Evolutionary conservation across 2,797 vertebrate genomes (phyloP), one percentile per base, ranked within the genome.

Genomic region (Chaetophractus vellerosus): DNA sequence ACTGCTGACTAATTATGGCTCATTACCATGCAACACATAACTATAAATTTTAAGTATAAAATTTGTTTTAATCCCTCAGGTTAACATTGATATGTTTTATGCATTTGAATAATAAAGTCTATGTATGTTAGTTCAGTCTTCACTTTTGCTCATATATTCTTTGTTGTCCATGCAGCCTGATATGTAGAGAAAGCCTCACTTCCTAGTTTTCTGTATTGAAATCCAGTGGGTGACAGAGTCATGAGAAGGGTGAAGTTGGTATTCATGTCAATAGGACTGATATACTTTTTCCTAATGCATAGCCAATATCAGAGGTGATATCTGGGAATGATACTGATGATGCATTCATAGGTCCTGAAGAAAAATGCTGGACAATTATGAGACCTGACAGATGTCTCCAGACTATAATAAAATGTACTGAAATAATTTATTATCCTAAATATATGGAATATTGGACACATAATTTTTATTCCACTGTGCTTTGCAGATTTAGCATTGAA

Each of bases 401-500:
- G 48, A 82, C 9, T 66, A 26, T 26, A 88, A 26, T 18, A 61
- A 81, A 84, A 95, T 75, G 10, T 59, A 36, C 26, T 66, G 24
- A 64, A 61, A 63, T 86, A 81, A 5, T 21, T 21, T 78, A 28
- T 91, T 82, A 84, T 66, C 5, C 5, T 86, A 3, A 6, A 12
- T 71, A 6, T 71, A 21, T 86, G 36, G 23, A 5, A 26, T 66
- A 63, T 21, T 59, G 23, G 10, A 15, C 9, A 85, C 1, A 33
- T 82, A 52, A 64, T 38, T 81, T 92, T 31, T 36, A 38, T 88
- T 95, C 79, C 24, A 61, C 19, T 16, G 12, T 45, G 5, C 78
- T 93, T 88, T 86, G 1, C 18, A 93, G n/a, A 79, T 61, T 93
- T 69, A 86, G 19, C 55, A 59, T 33, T 94, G 55, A 59, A 50